These are phyloP conservation scores for Oscheius onirici DNA, from an alignment of 2,888 invertebrate species.

Conservation along the genomic window DNA sequence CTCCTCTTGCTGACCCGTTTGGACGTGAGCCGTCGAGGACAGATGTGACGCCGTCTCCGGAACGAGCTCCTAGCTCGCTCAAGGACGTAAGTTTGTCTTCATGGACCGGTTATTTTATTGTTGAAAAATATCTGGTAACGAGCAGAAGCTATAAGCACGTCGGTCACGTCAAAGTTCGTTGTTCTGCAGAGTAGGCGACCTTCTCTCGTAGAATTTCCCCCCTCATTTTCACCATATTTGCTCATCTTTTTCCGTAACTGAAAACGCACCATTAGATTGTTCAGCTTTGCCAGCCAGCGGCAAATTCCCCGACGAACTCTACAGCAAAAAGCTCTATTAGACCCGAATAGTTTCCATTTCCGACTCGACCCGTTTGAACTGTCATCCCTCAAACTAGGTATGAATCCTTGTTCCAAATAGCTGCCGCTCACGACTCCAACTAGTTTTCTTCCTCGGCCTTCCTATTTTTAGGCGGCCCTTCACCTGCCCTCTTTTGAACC, in stretches of 20 bases:
- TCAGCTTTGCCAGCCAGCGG: slow-evolving; percentile 20
- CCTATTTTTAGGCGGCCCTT: background rate
- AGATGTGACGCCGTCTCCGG: slow-evolving; percentile 34
- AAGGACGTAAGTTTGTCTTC: slow-evolving; percentile 23
- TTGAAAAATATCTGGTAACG: background rate
- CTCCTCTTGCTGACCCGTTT: slow-evolving; percentile 54
- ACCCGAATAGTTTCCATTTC: background rate
- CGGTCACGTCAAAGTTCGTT: background rate
- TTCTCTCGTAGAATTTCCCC: background rate
- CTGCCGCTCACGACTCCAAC: background rate
- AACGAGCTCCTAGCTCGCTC: background rate
- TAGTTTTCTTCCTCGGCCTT: background rate
- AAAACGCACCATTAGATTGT: slow-evolving; percentile 2
- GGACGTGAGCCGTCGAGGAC: slow-evolving; percentile 33
- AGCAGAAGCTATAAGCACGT: background rate
- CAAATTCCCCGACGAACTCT: background rate
- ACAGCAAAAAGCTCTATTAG: background rate
- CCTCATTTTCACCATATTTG: background rate
- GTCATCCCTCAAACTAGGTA: too few species aligned
- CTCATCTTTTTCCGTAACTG: background rate
- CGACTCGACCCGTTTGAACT: background rate
- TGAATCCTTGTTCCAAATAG: background rate
- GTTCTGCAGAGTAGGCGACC: background rate
- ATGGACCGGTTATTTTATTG: background rate
- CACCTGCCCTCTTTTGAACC: background rate